Evolutionary conservation across 2,797 vertebrate species (phyloP), one percentile per base, ranked within the genome.

Genomic region (Graptemys geographica): DNA sequence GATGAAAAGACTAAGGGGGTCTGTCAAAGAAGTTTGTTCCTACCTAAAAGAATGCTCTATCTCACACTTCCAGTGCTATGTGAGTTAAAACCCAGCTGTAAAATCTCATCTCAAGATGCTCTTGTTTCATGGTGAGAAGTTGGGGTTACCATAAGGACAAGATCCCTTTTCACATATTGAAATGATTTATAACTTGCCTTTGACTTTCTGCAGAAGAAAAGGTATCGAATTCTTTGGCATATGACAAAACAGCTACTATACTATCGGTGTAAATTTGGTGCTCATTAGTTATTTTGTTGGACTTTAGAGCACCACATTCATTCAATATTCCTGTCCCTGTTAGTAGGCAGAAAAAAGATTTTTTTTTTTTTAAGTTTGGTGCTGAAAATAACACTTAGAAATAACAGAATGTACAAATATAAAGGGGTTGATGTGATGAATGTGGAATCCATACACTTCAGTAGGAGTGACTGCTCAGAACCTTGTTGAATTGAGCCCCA

Each of bases 1-100:
- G 92, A 94, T 93, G 95, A 96, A 97, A 72, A 98, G 89, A 92
- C 96, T 93, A 83, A 90, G 81, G 90, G 95, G 94, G 92, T 72
- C 95, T 97, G 96, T 87, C 92, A 86, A 10, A 93, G 85, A 92
- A 89, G 83, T 97, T 97, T 96, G 52, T 89, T 96, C 94, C 76
- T 94, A 94, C 87, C 85, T 95, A 88, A 88, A 81, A 62, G 56
- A 76, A 84, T 88, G 92, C 56, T 94, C 59, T 51, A 91, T 86
- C 84, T 97, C 59, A 86, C 83, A 86, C 86, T 91, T 95, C 59
- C 69, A 72, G 83, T 59, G 91, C 84, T 37, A 91, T 85, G 81
- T 52, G 55, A 92, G 83, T 92, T 94, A 95, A 97, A 97, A 91
- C 83, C 57, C 79, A 96, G 90, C 81, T 94, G 87, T 84, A 96